These are phyloP conservation scores for Sciurus vulgaris DNA, from an alignment of 2,797 vertebrate genomes.

Conservation along the genomic window DNA sequence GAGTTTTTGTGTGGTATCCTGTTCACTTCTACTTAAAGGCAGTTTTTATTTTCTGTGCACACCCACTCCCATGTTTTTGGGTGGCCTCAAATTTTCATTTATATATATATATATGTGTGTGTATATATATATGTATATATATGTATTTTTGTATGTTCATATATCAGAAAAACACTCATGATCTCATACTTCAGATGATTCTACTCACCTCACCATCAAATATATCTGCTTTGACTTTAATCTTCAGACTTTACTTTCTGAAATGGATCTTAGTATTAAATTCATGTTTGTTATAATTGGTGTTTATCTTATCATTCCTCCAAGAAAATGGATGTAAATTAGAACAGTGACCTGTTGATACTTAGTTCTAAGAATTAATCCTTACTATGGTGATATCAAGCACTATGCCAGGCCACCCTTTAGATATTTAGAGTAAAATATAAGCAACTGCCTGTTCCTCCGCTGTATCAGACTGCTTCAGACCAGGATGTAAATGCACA, in stretches of 20 bases:
- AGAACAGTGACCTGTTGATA: not conserved
- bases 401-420: not conserved
- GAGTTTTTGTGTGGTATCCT: not conserved
- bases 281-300: not conserved
- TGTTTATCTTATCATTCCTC: not conserved
- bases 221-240: not conserved
- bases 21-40: not conserved
- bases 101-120: not conserved
- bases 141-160: not conserved
- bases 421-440: not conserved
- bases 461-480: not conserved
- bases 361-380: constrained; percentile 46
- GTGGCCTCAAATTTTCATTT: not conserved
- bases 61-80: not conserved
- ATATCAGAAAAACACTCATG: not conserved
- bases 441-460: not conserved
- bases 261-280: constrained; percentile 14
- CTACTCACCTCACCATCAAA: not conserved
- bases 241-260: not conserved
- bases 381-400: not conserved
- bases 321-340: constrained; percentile 46
- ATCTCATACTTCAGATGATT: not conserved
- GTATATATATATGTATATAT: not conserved
- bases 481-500: constrained; percentile 51
- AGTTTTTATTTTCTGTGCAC: not conserved